Base-by-base conservation (phyloP, 2,113 vertebrate genomes). In the Ochotona curzoniae region DNA sequence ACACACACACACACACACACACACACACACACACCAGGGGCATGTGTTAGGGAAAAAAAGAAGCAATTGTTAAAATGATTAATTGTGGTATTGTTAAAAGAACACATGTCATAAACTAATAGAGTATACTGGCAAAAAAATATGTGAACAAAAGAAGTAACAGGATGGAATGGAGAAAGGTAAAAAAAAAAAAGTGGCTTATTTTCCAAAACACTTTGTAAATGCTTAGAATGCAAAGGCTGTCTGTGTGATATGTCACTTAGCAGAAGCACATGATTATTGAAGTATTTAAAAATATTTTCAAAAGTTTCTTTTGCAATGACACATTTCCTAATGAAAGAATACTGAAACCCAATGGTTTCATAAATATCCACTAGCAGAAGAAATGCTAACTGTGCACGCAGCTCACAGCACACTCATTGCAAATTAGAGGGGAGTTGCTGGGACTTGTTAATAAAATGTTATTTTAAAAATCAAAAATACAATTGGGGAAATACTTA, bases 391-490 rank as follows among this genome's bases (percentile, higher is more conserved):
- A 97, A 93, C 82, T 96, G 87, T 91, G 54, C 93, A 94, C 90
- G 79, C 92, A 95, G 96, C 91, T 97, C 95, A 96, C 63, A 85
- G 92, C 91, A 54, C 87, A 93, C 81, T 96, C 87, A 85, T 94
- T 91, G 96, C 91, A 97, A 95, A 97, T 96, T 96, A 96, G 85
- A 94, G 54, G 93, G 57, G 88, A 95, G 81, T 95, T 96, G 94
- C 95, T 96, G 93, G 89, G 88, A 74, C 79, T 94, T 87, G 28
- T 97, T 95, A 97, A 97, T 97, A 89, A 97, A 97, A 98, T 89
- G 78, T 88, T 95, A 84, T 17, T 90, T 96, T 93, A 96, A 90
- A 85, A 83, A 30, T 79, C 66, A 13, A 47, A 94, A 90, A 83
- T 92, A 96, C 91, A 95, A 88, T 69, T 97, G 93, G 95, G 75